Evolutionary conservation across 2,113 vertebrate species (phyloP), one percentile per base, ranked within the genome.

Genomic region (Crotalus viridis): DNA sequence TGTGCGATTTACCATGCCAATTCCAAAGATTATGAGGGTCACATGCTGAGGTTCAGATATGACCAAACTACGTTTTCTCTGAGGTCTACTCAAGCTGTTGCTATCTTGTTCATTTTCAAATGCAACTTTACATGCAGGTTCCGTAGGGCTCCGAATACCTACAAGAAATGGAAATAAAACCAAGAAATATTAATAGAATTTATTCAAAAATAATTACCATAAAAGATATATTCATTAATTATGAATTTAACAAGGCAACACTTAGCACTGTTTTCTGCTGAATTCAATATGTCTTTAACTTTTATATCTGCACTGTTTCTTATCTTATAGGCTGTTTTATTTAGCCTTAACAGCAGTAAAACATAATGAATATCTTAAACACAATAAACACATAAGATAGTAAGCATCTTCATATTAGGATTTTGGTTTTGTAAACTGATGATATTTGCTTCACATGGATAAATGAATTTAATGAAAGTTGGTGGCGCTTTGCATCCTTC

Each of bases 1-100:
- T 0, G 99, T 99, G 61, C 99, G 98, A 97, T 99, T 99, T 90
- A 99, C 99, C 99, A 99, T 99, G 91, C 99, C 99, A 8, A 99
- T 99, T 3, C 99, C 99, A 22, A 99, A 99, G 93, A 99, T 98
- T 0, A 99, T 99, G 43, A 99, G 98, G 0, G 99, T 99, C 21
- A 99, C 99, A 0, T 99, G 98, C 96, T 99, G 99, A 0, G 99
- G 98, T 93, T 99, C 99, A 0, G 98, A 95, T 93, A 96, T 98
- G 69, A 99, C 98, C 96, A 99, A 96, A 97, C 99, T 99, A 52
- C 99, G 98, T 24, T 99, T 98, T 96, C 98, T 97, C 22, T 97
- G 97, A 0, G 96, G 97, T 96, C 97, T 98, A 26, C 95, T 98
- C 89, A 98, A 96, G 24, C 98, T 98, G 96, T 96, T 94, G 3